Evolutionary conservation across 2,113 vertebrate species (phyloP), one percentile per base, ranked within the genome.

Genomic region (Rallus limicola): DNA sequence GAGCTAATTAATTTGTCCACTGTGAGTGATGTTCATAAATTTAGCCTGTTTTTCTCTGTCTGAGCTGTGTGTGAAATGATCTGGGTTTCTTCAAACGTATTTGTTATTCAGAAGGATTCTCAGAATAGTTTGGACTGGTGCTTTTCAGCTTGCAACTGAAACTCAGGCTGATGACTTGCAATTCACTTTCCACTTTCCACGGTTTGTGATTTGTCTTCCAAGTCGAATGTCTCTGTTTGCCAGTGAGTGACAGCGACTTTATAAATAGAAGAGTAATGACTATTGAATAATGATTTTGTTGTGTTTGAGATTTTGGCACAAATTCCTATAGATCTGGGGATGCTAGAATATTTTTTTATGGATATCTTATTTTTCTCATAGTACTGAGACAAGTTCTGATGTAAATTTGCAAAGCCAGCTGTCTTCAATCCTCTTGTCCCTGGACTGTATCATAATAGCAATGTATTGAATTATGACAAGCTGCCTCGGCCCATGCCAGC

Each of bases 51-150:
- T 90, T 94, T 78, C 76, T 86, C 88, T 50, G 34, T 38, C 88
- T 93, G 86, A 96, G 55, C 76, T 86, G 82, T 81, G 75, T 38
- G 48, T 93, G 65, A 94, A 86, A 74, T 83, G 56, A 81, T 94
- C 85, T 90, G 88, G 46, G 26, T 87, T 93, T 93, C 86, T 95
- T 95, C 92, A 94, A 77, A 68, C 0, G 1, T 82, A 68, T 83
- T 96, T 95, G 93, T 95, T 95, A 92, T 96, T 94, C 64, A 78
- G 94, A 90, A 81, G 62, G 40, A 86, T 88, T 94, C 92, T 90
- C 79, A 68, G 86, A 92, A 93, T 60, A 93, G 68, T 86, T 96
- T 78, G 76, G 80, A 79, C 68, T 34, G 64, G 88, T 14, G 26
- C 16, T 91, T 83, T 94, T 79, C 82, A 87, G 80, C 53, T 83